Conservation (phyloP, 2,113 vertebrate species). For the Conger conger region DNA sequence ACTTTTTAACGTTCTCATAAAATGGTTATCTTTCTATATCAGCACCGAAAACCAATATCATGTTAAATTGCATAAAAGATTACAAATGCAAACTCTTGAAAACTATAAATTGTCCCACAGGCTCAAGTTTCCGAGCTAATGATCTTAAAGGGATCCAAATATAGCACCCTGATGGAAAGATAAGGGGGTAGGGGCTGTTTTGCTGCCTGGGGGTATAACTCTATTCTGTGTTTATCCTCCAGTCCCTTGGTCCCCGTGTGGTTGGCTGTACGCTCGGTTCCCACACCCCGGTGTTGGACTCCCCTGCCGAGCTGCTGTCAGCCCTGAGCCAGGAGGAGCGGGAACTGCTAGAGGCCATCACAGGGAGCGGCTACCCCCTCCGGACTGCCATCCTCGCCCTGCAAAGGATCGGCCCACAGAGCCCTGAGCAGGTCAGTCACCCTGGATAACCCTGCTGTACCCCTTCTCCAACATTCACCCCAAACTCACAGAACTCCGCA, state of each 20-base stretch:
- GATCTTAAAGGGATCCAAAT: not conserved
- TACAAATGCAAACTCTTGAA: not conserved
- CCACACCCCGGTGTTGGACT: conserved; percentile 63
- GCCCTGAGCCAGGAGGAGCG: conserved; percentile 87
- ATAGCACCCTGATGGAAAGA: not conserved
- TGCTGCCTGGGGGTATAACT: not conserved
- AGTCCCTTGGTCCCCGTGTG: conserved; percentile 65
- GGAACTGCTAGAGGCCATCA: conserved; percentile 82
- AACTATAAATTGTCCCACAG: not conserved
- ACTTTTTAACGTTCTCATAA: not conserved
- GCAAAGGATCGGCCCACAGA: conserved; percentile 84
- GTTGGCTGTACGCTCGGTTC: conserved; percentile 40
- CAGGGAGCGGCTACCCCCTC: conserved; percentile 80
- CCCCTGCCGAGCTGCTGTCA: conserved; percentile 75
- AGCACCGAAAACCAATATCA: not conserved
- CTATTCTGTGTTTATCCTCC: conserved; percentile 42
- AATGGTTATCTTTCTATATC: not conserved
- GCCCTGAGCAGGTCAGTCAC: conserved; percentile 77
- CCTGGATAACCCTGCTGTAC: not conserved
- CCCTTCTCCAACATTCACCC: no score
- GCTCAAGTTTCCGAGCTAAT: not conserved
- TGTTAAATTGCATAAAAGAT: not conserved
- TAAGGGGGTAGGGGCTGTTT: not conserved
- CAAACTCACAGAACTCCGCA: no score
- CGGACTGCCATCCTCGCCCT: conserved; percentile 83